phyloP scores from a whole-genome alignment of 2,888 invertebrate species.

The Psococerastis gibbosa region DNA sequence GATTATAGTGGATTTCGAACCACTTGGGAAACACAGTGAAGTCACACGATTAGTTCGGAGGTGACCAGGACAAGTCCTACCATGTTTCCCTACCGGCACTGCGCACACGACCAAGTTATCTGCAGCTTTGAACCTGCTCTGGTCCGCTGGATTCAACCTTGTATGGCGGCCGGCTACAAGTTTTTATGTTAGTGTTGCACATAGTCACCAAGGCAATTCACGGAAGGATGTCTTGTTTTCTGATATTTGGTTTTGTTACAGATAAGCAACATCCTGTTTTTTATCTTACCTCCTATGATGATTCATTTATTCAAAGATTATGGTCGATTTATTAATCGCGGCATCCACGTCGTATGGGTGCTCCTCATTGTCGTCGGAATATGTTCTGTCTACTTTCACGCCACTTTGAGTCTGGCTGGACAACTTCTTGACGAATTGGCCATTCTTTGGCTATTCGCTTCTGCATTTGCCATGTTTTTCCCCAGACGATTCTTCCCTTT shows the following conservation, averaged over 20 bases:
- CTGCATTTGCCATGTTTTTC: constrained; percentile 54
- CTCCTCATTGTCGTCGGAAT: constrained; percentile 57
- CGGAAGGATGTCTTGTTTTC: background rate
- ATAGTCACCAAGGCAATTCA: too few species aligned
- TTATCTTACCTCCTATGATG: constrained; percentile 55
- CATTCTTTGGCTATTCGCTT: constrained; percentile 66
- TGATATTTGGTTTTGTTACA: constrained; percentile 26
- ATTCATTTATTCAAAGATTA: constrained; percentile 62
- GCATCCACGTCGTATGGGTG: constrained; percentile 65
- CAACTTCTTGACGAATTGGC: constrained; percentile 65
- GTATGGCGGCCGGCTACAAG: too few species aligned
- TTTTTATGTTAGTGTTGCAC: too few species aligned
- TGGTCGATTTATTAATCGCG: constrained; percentile 51
- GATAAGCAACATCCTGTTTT: constrained; percentile 61
- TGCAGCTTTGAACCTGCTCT: too few species aligned
- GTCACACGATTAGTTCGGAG: too few species aligned
- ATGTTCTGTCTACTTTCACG: constrained; percentile 70
- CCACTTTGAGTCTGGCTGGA: constrained; percentile 59
- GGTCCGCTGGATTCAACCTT: too few species aligned
- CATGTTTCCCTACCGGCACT: too few species aligned
- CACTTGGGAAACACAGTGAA: too few species aligned
- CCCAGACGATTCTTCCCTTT: constrained; percentile 49
- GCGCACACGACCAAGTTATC: too few species aligned
- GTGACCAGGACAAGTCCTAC: too few species aligned
- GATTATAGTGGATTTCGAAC: too few species aligned